These are phyloP conservation scores for Diploptera punctata DNA, from an alignment of 2,888 invertebrate genomes.

Conservation along the genomic window DNA sequence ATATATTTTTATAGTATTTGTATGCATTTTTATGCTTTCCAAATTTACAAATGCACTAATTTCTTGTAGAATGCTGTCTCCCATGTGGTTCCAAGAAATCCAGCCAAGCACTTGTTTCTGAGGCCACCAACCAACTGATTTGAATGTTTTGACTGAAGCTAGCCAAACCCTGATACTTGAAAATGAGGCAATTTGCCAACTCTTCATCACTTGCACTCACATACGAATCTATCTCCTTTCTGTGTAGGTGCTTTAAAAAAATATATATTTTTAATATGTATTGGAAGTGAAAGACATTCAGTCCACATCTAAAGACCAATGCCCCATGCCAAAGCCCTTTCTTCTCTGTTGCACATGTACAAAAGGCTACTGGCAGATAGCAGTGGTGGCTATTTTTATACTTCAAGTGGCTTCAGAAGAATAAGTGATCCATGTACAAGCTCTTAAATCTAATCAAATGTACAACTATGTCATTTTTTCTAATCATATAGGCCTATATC, in stretches of 20 bases:
- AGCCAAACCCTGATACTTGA: neutral
- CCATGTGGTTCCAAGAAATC: conserved; percentile 10
- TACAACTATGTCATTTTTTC: no score
- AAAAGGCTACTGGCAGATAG: conserved; percentile 19
- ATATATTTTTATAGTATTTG: neutral
- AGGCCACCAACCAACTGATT: neutral
- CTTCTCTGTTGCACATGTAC: conserved; percentile 1
- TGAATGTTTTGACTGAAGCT: conserved; percentile 6
- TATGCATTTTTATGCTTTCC: neutral
- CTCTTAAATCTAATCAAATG: no score
- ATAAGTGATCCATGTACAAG: no score
- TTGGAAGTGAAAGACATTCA: neutral
- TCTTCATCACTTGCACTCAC: neutral
- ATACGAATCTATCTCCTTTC: no score
- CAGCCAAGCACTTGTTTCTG: neutral
- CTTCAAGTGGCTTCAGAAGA: conserved; percentile 14
- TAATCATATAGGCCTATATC: no score
- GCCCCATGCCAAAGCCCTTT: conserved; percentile 14
- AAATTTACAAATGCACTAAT: no score
- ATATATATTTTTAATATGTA: neutral
- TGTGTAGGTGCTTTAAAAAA: conserved; percentile 10
- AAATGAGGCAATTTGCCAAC: conserved; percentile 1
- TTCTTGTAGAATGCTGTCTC: neutral
- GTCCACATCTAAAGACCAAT: conserved; percentile 25
- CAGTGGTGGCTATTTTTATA: conserved; percentile 32